Conservation (phyloP, 2,888 invertebrate species). For the Philereme vetulata region DNA sequence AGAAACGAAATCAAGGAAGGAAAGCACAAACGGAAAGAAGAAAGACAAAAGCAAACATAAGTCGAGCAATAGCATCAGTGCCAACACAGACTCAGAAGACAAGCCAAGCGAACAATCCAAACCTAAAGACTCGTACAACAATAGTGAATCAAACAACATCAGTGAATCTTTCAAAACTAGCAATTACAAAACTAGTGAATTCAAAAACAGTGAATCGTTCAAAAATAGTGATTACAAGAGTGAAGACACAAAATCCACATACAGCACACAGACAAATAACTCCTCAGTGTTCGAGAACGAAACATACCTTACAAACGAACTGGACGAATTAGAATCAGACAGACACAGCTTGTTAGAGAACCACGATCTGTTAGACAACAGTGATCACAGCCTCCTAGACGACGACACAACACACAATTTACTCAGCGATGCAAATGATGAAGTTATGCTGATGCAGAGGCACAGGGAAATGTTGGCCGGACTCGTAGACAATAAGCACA, state of each 20-base stretch:
- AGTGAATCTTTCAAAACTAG: conserved; percentile 34
- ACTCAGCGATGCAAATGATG: conserved; percentile 66
- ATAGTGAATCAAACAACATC: conserved; percentile 25
- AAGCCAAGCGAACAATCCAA: conserved; percentile 35
- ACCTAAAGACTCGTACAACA: conserved; percentile 32
- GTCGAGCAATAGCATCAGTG: conserved; percentile 74
- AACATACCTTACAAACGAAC: conserved; percentile 67
- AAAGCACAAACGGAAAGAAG: conserved; percentile 79
- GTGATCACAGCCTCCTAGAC: conserved; percentile 74
- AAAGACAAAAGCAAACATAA: conserved; percentile 81
- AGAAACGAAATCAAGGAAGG: conserved; percentile 69
- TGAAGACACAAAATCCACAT: conserved; percentile 34
- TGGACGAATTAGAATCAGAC: conserved; percentile 78
- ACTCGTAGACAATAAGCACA: conserved; percentile 66
- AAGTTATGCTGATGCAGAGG: conserved; percentile 70
- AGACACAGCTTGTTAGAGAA: conserved; percentile 78
- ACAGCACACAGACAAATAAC: conserved; percentile 40
- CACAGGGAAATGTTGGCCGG: conserved; percentile 73
- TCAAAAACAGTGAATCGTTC: conserved; percentile 21
- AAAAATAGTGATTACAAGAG: conserved; percentile 23
- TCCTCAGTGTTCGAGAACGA: conserved; percentile 71
- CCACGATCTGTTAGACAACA: conserved; percentile 74
- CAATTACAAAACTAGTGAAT: conserved; percentile 24
- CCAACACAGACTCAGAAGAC: conserved; percentile 62
- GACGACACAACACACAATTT: conserved; percentile 72